These are phyloP conservation scores for Prionchulus punctatus DNA, from an alignment of 2,888 invertebrate genomes.

Conservation along the genomic window DNA sequence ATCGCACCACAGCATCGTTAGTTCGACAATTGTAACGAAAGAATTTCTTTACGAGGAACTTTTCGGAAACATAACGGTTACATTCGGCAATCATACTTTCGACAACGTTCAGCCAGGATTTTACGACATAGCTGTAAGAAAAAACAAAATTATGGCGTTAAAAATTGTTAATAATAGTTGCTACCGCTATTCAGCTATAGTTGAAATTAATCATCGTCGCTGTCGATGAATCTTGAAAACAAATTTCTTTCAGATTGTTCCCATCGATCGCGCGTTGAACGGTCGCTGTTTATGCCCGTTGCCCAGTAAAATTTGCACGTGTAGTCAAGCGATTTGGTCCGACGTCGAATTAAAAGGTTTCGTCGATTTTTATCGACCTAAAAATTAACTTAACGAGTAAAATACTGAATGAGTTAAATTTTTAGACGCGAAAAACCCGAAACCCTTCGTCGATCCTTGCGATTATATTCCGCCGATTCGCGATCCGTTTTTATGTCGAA, in stretches of 20 bases:
- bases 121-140: slow-evolving; percentile 6
- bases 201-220: too few species aligned
- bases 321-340: background rate
- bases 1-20: background rate
- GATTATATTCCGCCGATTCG: too few species aligned
- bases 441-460: too few species aligned
- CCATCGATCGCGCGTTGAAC: background rate
- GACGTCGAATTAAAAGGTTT: slow-evolving; percentile 2
- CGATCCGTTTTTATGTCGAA: too few species aligned
- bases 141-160: background rate
- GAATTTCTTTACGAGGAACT: background rate
- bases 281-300: slow-evolving; percentile 5
- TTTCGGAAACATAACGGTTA: background rate
- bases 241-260: background rate
- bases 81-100: slow-evolving; percentile 6
- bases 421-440: too few species aligned
- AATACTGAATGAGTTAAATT: too few species aligned
- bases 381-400: too few species aligned
- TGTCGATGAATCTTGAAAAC: background rate
- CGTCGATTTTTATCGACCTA: background rate
- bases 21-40: background rate
- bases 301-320: background rate
- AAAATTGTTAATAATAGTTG: too few species aligned
- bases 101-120: slow-evolving; percentile 1
- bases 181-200: too few species aligned